Evolutionary conservation across 1,140 invertebrate genomes (phyloP), one percentile per base, ranked within the genome.

Genomic region (Drosophila bocki): DNA sequence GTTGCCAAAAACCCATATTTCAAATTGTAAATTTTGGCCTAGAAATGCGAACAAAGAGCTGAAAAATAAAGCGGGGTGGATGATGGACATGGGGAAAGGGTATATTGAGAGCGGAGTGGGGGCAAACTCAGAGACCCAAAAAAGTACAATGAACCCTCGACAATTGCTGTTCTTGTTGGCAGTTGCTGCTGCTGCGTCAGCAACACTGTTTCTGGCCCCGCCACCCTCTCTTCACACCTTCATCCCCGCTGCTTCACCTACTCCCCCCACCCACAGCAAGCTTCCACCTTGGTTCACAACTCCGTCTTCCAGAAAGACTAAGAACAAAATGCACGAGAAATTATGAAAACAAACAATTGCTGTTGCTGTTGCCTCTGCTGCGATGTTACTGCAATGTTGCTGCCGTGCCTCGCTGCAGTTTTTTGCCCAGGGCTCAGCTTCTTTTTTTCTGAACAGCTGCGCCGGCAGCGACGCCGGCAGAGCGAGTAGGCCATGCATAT

Each of bases 281-380:
- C 5, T 56, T 0, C 19, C 33, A 56, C 19, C 53, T 56, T 56
- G 35, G 53, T 26, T 29, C 35, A 39, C 47, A 71, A 37, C 39
- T 9, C 39, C 45, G 57, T 50, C 37, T 51, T 60, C 26, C 63
- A 63, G 70, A 68, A 87, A 64, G 75, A 41, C 67, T 65, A 70
- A 70, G 64, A 80, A 75, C 69, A 75, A 69, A 87, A 84, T 84
- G 78, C 61, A 78, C 72, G 74, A 80, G 44, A 78, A 83, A 86
- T 86, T 87, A 81, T 86, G 77, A 86, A 86, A 86, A 86, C 80
- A 86, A 86, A 86, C 80, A 86, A 76, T 80, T 63, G 62, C 15
- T 65, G 41, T 78, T 82, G 59, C 59, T 78, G 74, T 41, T 69
- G 76, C 50, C 48, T 64, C 42, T 60, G 54, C 41, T 58, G 51